Percentiles rank a stretch among this genome's conserved stretches.
Conservation (phyloP, 1,140 invertebrate genomes). For the Tetramorium simillimum region DNA sequence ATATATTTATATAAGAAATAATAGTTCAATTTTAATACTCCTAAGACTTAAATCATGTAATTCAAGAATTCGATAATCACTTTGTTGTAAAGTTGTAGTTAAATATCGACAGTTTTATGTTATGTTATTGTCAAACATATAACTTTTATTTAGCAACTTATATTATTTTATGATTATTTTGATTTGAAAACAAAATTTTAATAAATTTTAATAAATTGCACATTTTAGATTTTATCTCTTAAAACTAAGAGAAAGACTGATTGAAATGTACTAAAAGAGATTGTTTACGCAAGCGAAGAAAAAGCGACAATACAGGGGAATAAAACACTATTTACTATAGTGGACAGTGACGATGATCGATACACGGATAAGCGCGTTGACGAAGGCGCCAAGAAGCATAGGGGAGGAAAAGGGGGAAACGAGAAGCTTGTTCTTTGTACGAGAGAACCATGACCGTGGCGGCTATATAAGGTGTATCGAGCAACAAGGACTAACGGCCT, state of each 20-base stretch:
- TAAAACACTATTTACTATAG: conserved; percentile 57
- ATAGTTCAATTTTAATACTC: neutral
- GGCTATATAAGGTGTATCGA: conserved; percentile 78
- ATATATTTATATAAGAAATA: neutral
- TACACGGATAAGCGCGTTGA: conserved; percentile 62
- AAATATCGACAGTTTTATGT: neutral
- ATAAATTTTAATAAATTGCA: neutral
- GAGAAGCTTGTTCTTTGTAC: conserved; percentile 69
- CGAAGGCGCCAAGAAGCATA: conserved; percentile 45
- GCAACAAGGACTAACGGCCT: conserved; percentile 82
- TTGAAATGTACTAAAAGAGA: conserved; percentile 33
- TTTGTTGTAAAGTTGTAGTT: neutral
- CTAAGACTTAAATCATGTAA: no score
- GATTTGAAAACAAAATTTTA: neutral
- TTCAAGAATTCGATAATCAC: neutral
- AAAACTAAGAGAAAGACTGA: neutral
- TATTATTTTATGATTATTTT: neutral
- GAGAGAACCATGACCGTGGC: conserved; percentile 65
- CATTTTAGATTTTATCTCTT: neutral
- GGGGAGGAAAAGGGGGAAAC: conserved; percentile 27
- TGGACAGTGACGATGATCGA: conserved; percentile 74
- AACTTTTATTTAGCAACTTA: neutral
- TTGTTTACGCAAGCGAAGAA: conserved; percentile 40
- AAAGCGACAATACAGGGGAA: conserved; percentile 35
- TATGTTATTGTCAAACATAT: neutral